phyloP scores from a whole-genome alignment of 2,797 vertebrate genomes.

The Dendrocincla fuliginosa region DNA sequence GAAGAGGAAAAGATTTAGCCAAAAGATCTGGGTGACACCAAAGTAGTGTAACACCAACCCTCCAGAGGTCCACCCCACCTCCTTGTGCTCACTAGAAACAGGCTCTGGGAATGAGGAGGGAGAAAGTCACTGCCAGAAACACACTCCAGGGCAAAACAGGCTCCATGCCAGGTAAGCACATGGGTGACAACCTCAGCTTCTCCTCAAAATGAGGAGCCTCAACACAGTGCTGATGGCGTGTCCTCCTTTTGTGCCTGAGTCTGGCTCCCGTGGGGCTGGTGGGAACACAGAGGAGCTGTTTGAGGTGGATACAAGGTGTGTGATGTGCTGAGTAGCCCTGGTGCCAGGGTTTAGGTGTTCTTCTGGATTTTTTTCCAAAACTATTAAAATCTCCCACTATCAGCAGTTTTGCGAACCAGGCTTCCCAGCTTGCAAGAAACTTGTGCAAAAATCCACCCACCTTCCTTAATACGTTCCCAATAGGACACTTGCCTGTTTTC shows the following conservation, averaged over 20 bases:
- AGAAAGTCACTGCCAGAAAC: background rate
- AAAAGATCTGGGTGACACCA: background rate
- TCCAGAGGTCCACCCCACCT: background rate
- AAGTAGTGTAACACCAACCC: background rate
- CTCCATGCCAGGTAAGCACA: rapidly evolving
- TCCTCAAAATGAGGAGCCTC: background rate
- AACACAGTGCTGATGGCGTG: rapidly evolving
- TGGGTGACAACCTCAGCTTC: background rate
- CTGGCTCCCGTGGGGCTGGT: background rate
- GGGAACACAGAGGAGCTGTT: background rate
- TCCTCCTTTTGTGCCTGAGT: rapidly evolving
- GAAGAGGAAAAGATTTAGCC: background rate
- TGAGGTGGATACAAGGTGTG: background rate
- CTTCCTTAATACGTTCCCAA: background rate
- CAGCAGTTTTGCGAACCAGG: background rate
- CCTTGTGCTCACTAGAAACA: background rate
- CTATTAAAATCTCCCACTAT: background rate
- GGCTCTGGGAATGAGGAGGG: background rate
- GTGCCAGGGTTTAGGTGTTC: background rate
- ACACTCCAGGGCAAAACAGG: background rate
- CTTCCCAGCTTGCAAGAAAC: background rate
- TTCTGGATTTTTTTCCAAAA: background rate
- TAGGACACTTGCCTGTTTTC: background rate
- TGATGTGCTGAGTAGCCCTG: background rate
- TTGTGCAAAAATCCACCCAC: background rate